phyloP scores from a whole-genome alignment of 2,113 vertebrate genomes.

The Henicopernis longicauda region DNA sequence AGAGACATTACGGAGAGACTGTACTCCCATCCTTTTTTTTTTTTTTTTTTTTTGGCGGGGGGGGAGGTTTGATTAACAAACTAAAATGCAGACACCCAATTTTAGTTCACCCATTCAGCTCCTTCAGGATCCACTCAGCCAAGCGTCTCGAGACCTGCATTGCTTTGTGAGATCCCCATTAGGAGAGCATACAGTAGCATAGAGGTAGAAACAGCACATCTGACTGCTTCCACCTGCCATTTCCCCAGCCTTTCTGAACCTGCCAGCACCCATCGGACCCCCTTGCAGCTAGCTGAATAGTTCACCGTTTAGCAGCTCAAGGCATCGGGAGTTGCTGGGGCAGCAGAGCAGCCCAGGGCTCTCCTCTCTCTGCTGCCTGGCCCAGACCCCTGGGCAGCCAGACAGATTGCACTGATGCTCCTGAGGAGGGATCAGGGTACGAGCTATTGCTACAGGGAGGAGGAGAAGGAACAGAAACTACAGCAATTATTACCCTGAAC shows the following conservation, averaged over 20 bases:
- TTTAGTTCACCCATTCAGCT: neutral
- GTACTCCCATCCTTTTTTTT: too few species aligned
- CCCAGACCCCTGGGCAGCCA: neutral
- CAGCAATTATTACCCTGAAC: neutral
- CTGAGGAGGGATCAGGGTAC: neutral
- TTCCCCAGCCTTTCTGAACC: neutral
- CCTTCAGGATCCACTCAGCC: neutral
- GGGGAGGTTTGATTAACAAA: neutral
- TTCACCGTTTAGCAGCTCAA: neutral
- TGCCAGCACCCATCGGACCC: fast-evolving
- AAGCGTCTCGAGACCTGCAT: neutral
- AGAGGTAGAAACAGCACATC: neutral
- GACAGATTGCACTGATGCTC: neutral
- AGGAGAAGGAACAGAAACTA: neutral
- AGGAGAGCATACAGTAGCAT: neutral
- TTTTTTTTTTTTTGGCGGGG: too few species aligned
- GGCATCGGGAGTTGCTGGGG: neutral
- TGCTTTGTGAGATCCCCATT: neutral
- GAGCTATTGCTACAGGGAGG: neutral
- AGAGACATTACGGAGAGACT: too few species aligned
- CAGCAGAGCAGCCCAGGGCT: neutral
- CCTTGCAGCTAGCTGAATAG: neutral
- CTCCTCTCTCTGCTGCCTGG: neutral
- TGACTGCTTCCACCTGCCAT: neutral
- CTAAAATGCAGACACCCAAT: neutral